phyloP scores from a whole-genome alignment of 2,888 invertebrate genomes.

The Hypercompe scribonia region DNA sequence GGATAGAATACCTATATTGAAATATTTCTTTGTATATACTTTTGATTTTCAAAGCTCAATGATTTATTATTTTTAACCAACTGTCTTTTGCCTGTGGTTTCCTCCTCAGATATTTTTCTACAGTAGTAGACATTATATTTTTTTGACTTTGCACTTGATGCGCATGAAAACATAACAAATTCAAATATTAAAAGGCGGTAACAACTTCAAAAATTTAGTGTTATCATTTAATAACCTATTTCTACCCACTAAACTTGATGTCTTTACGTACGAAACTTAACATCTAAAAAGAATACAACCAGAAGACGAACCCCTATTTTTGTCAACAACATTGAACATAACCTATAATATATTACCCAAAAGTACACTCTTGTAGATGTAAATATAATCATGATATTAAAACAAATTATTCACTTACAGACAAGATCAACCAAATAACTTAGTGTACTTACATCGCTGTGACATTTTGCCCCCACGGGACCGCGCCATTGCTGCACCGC shows the following conservation, averaged over 20 bases:
- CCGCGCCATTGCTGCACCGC: slow-evolving; percentile 53
- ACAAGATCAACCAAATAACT: slow-evolving; percentile 36
- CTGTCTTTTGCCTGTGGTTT: neutral
- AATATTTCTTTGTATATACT: slow-evolving; percentile 1
- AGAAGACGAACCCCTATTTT: no score
- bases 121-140: neutral
- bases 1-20: neutral
- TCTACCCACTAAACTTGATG: no score
- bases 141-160: no score
- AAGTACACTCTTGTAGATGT: neutral
- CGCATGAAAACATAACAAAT: no score
- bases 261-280: no score
- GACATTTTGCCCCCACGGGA: slow-evolving; percentile 66
- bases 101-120: neutral
- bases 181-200: no score
- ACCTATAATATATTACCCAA: no score
- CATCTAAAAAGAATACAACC: no score
- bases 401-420: neutral
- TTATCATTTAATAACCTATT: no score
- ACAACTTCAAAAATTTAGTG: no score
- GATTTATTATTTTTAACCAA: neutral
- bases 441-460: slow-evolving; percentile 41
- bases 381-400: neutral
- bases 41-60: neutral
- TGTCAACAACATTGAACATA: no score